Conservation (phyloP, 35 echinoderm and acorn worm species). For the Heliocidaris tuberculata region DNA sequence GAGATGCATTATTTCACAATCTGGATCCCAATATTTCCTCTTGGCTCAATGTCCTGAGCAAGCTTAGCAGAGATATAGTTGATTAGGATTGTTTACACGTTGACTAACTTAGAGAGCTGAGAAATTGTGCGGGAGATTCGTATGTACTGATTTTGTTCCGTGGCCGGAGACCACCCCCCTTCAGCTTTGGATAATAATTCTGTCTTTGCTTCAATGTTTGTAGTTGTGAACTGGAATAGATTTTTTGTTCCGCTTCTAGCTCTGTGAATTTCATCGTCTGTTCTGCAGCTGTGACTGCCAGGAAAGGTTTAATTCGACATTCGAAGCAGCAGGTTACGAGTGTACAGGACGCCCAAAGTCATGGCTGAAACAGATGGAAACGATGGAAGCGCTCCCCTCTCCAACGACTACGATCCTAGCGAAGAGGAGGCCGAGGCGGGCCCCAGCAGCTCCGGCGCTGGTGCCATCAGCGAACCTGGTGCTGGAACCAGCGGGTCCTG, state of each 20-base stretch:
- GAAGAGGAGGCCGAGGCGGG: conserved; percentile 6
- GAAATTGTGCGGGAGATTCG: background rate
- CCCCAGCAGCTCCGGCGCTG: background rate
- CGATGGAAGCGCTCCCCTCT: background rate
- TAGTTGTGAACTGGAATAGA: no score
- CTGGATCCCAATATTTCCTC: background rate
- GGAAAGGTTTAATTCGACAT: no score
- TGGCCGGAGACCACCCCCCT: background rate
- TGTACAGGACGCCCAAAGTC: background rate
- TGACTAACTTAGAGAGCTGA: background rate
- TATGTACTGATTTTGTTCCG: no score
- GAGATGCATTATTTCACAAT: background rate
- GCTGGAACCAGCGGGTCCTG: background rate
- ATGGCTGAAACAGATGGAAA: background rate
- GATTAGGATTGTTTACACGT: background rate
- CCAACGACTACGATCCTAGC: conserved; percentile 29
- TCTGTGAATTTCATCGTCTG: background rate
- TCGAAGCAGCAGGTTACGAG: background rate
- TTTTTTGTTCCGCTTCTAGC: background rate
- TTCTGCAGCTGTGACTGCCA: background rate
- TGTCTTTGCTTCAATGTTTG: background rate
- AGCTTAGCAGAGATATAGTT: background rate
- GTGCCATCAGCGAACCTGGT: background rate
- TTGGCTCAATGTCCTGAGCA: background rate
- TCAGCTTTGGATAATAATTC: background rate